phyloP scores from a whole-genome alignment of 1,140 invertebrate species.

The Sycobia sp. region DNA sequence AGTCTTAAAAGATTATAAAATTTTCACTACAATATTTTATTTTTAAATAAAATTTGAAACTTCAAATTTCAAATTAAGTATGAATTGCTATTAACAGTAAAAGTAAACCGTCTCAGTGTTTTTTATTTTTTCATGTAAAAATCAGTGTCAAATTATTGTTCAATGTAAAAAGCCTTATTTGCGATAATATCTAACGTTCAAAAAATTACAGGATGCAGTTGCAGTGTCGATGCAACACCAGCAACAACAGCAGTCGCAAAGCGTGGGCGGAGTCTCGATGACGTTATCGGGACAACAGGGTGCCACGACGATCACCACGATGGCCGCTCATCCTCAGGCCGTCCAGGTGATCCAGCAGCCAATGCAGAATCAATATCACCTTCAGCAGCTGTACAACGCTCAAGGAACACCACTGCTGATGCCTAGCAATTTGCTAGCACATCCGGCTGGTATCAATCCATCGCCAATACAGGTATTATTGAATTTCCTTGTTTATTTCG shows the following conservation, averaged over 20 bases:
- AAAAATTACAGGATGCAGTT: slow-evolving; percentile 52
- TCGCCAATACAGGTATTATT: slow-evolving; percentile 81
- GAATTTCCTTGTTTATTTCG: not conserved
- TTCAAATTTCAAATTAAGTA: no score
- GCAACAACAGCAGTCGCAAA: slow-evolving; percentile 67
- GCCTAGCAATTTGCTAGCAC: slow-evolving; percentile 77
- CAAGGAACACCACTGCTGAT: slow-evolving; percentile 77
- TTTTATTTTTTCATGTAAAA: no score
- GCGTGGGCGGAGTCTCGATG: slow-evolving; percentile 61
- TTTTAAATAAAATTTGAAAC: no score
- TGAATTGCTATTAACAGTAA: no score
- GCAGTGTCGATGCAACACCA: slow-evolving; percentile 59
- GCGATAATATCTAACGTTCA: no score
- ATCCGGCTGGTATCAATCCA: slow-evolving; percentile 75
- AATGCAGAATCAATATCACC: slow-evolving; percentile 73
- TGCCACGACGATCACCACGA: slow-evolving; percentile 58
- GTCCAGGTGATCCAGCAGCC: slow-evolving; percentile 84
- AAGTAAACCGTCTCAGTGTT: no score
- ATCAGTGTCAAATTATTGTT: no score
- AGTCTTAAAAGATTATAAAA: no score
- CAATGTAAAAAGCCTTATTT: no score
- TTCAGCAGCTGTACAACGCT: slow-evolving; percentile 80
- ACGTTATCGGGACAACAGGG: slow-evolving; percentile 56
- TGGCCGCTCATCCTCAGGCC: slow-evolving; percentile 58
- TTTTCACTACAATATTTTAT: no score